Conservation (phyloP, 2,797 vertebrate genomes). For the Alauda arvensis region DNA sequence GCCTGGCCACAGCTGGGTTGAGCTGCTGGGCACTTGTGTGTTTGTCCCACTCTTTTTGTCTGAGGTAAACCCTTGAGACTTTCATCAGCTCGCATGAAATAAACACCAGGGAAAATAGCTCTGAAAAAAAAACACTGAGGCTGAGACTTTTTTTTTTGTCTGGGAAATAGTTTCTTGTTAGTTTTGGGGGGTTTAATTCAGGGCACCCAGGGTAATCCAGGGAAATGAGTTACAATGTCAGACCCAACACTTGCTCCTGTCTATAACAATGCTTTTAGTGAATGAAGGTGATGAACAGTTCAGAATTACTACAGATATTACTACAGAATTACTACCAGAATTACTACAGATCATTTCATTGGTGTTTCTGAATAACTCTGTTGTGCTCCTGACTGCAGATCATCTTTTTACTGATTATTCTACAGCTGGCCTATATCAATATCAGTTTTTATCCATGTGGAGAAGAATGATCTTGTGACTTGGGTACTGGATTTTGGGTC, state of each 20-base stretch:
- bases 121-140: conserved; percentile 9
- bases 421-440: neutral
- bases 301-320: neutral
- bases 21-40: conserved; percentile 10
- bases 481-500: neutral
- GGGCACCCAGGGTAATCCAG: neutral
- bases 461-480: neutral
- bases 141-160: neutral
- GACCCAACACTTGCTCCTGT: neutral
- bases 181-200: conserved; percentile 23
- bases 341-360: neutral
- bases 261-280: neutral
- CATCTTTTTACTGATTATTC: neutral
- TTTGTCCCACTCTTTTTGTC: conserved; percentile 31
- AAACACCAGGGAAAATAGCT: conserved; percentile 23
- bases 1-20: neutral
- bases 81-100: conserved; percentile 26
- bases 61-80: conserved; percentile 16
- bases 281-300: neutral
- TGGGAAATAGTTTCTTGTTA: conserved; percentile 39
- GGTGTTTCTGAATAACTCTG: neutral
- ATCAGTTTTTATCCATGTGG: neutral
- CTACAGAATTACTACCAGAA: too few species aligned
- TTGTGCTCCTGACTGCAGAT: neutral
- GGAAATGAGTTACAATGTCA: neutral